Evolutionary conservation across 2,888 invertebrate species (phyloP), one percentile per base, ranked within the genome.

Genomic region (Lasioglossum leucozonium): DNA sequence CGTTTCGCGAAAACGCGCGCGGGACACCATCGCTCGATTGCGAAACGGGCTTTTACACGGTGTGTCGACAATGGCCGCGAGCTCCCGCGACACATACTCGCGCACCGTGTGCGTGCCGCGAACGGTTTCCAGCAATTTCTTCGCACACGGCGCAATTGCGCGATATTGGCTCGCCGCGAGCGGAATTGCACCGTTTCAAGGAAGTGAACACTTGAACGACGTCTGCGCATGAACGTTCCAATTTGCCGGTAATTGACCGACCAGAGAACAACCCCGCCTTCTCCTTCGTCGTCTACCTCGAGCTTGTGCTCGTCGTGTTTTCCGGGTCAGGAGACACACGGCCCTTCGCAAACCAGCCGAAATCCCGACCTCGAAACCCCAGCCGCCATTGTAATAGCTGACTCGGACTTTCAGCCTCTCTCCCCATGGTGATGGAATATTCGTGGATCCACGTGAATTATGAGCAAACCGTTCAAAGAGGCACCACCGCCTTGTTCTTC

Each of bases 121-220:
- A 78, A 90, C 75, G 73, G 73, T 44, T 72, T 77, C 77, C 72
- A 72, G 82, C 77, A 89, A 85, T 87, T 85, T 86, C 80, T 30
- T 84, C 80, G 81, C 65, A 67, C 76, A 62, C 69, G 67, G 72
- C 18, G 76, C 89, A 89, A 88, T 90, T 90, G 88, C 62, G 85
- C 84, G 89, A 87, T 90, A 89, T 88, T 88, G 87, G 89, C 79
- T 82, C 74, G 88, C 74, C 69, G 58, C 82, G 76, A 74, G 77
- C 58, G 77, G 84, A 89, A 90, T 90, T 90, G 90, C 86, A 86
- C 88, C 90, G 85, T 88, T 90, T 87, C 88, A 80, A 84, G 90
- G 88, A 90, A 90, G 86, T 83, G 87, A 75, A 58, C 78, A 87
- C 85, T 87, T 87, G 83, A 82, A 58, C 76, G 26, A 69, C 62